These are phyloP conservation scores for Bursaphelenchus mucronatus DNA, from an alignment of 1,140 invertebrate species.

Conservation along the genomic window DNA sequence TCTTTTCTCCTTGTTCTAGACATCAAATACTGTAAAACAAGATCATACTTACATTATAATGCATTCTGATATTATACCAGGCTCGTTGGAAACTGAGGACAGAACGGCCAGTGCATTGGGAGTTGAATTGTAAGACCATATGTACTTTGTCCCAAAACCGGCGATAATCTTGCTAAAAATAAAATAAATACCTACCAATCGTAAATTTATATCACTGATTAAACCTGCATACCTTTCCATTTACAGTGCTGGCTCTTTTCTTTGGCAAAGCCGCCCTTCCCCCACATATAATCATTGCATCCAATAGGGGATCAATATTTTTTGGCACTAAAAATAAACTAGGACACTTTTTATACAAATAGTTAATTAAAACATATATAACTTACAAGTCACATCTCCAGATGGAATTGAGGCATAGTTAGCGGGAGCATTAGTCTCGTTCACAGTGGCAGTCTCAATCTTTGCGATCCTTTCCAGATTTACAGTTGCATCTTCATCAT, in stretches of 20 bases:
- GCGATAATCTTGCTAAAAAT: slow-evolving; percentile 2
- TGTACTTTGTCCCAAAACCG: slow-evolving; percentile 14
- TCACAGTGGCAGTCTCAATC: too few species aligned
- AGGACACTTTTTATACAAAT: too few species aligned
- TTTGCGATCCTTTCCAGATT: too few species aligned
- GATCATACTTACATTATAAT: not conserved
- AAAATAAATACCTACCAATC: slow-evolving; percentile 1
- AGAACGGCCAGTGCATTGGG: slow-evolving; percentile 6
- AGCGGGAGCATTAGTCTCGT: too few species aligned
- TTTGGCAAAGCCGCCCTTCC: slow-evolving; percentile 9
- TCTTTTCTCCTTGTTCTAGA: slow-evolving; percentile 9
- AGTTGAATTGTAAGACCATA: slow-evolving; percentile 10
- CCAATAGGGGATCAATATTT: slow-evolving; percentile 4
- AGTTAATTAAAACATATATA: too few species aligned
- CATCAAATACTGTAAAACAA: not conserved
- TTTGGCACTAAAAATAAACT: not conserved
- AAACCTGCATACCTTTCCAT: slow-evolving; percentile 12
- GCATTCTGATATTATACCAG: slow-evolving; percentile 4
- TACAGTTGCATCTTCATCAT: slow-evolving; percentile 2
- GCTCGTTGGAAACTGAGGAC: slow-evolving; percentile 14
- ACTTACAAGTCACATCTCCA: too few species aligned
- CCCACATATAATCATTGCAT: slow-evolving; percentile 11
- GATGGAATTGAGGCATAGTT: too few species aligned
- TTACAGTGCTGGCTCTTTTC: not conserved
- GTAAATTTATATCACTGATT: too few species aligned